Base-by-base conservation (phyloP, 2,797 vertebrate genomes). In the Sardinella longiceps region DNA sequence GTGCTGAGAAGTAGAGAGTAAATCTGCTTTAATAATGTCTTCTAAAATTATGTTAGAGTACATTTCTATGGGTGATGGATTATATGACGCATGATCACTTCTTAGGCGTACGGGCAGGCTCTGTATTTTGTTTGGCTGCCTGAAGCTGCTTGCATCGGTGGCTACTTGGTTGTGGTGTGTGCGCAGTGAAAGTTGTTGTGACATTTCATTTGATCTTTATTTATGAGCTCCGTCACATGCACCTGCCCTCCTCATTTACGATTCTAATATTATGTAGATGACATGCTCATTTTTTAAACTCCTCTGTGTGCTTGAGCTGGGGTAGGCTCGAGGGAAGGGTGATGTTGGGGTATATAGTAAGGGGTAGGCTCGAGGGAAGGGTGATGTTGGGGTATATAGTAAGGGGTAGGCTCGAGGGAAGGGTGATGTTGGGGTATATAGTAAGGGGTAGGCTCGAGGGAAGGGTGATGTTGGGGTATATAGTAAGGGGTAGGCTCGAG, bases 201-300 rank as follows among this genome's bases (percentile, higher is more conserved):
- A 88, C 88, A 91, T 84, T 88, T 90, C 91, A 83, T 84, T 89
- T 88, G 85, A 92, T 94, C 90, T 94, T 92, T 94, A 94, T 93
- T 92, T 91, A 94, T 94, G 90, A 91, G 88, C 84, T 85, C 90
- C 90, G 89, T 87, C 12, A 39, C 30, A 88, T 88, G 88, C 85
- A 83, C 88, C 89, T 88, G 90, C 81, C 77, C 3, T 63, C 60
- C 12, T 12, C 80, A 94, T 93, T 93, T 93, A 89, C 88, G 93
- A 94, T 89, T 94, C 90, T 90, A 92, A 94, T 93, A 46, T 43
- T 85, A 92, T 92, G 90, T 89, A 93, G 90, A 93, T 92, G 1
- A 4, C 82, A 86, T 12, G 80, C 82, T 86, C 86, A 1, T 4
- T 63, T 63, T 87, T 83, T 84, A 90, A 87, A 85, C 81, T 88